These are phyloP conservation scores for Pseudachorutes palmiensis DNA, from an alignment of 1,140 invertebrate genomes.

Conservation along the genomic window DNA sequence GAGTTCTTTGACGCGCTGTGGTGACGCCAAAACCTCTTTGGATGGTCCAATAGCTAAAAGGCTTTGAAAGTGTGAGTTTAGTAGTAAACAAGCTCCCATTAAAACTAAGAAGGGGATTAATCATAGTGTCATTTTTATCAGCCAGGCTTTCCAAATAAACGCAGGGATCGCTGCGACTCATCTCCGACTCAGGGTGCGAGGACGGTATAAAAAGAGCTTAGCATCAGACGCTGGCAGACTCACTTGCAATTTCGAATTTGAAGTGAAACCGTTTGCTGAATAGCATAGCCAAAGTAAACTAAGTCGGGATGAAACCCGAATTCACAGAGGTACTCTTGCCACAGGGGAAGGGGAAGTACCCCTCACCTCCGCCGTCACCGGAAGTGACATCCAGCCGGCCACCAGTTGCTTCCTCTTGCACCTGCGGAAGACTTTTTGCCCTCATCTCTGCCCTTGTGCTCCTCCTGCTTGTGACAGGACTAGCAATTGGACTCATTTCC, in stretches of 20 bases:
- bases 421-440: background rate
- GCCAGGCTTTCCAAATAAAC: background rate
- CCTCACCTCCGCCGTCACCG: background rate
- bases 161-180: background rate
- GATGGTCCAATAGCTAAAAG: too few relatives aligned
- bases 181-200: too few relatives aligned
- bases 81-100: too few relatives aligned
- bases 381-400: conserved; percentile 1
- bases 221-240: background rate
- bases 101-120: too few relatives aligned
- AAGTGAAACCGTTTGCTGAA: too few relatives aligned
- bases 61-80: too few relatives aligned
- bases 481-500: conserved; percentile 17
- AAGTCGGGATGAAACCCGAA: conserved; percentile 32
- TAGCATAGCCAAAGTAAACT: too few relatives aligned
- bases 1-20: too few relatives aligned
- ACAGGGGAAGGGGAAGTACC: conserved; percentile 13
- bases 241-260: background rate
- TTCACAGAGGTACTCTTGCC: conserved; percentile 23
- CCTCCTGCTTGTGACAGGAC: conserved; percentile 13
- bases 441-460: conserved; percentile 14
- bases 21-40: too few relatives aligned
- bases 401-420: conserved; percentile 6
- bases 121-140: too few relatives aligned
- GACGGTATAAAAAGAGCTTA: background rate